Base-by-base conservation (phyloP, 2,888 invertebrate species). In the Dasypogon diadema region DNA sequence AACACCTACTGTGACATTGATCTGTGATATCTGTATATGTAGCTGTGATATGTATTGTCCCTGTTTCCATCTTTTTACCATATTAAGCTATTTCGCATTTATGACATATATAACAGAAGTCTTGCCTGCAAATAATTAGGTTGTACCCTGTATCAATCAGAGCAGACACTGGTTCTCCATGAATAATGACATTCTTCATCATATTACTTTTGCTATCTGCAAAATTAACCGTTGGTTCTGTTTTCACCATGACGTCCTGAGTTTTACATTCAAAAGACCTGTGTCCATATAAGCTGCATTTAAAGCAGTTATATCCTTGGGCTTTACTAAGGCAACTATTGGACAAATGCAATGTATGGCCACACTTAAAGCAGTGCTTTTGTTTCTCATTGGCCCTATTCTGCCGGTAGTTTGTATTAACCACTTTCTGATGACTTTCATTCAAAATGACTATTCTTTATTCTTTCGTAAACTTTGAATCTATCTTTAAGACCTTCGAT, bases 401-500 rank as follows among this genome's bases (percentile, higher is more conserved):
- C n/a, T n/a, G n/a, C n/a, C n/a, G n/a, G n/a, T n/a, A n/a, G 30
- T 30, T 30, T 30, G 8, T 30, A 5, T 8, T 30, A 8, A 30
- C 8, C 3, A 30, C 30, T 30, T 5, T 30, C 30, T 30, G 30
- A 30, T 30, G 3, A n/a, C 16, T 48, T n/a, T n/a, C n/a, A n/a
- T n/a, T n/a, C n/a, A n/a, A n/a, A n/a, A 8, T 37, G 48, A 14
- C 24, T 55, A 8, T 21, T 6, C n/a, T n/a, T 76, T 12, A 76
- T 54, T 18, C 46, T 30, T 8, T 75, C 75, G 22, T 75, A 78
- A n/a, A 76, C 34, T 60, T 55, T 76, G 0, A 76, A 26, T 54
- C 76, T 77, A 8, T 26, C 18, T 16, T 77, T 78, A 3, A 77
- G 26, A 22, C 77, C 74, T 2, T 22, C 54, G 0, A 78, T 55